Percentiles rank a stretch among this genome's conserved stretches.
These are phyloP conservation scores for Parapsyche elsis DNA, from an alignment of 1,140 invertebrate genomes.

Conservation along the genomic window DNA sequence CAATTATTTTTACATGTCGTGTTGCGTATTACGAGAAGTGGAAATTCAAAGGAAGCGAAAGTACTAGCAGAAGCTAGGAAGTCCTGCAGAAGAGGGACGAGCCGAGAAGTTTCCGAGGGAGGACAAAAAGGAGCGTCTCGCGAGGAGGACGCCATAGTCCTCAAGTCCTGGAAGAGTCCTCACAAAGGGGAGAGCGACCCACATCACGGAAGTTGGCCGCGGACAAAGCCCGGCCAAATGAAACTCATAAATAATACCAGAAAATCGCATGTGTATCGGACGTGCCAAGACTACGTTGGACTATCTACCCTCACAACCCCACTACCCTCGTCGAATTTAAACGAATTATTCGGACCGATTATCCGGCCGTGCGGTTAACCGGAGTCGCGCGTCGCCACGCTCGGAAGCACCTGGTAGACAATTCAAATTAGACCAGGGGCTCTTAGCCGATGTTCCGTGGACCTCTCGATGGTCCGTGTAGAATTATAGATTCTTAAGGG, in stretches of 20 bases:
- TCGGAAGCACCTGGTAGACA: neutral
- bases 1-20: too few species aligned
- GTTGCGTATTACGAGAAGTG: too few species aligned
- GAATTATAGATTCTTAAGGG: too few species aligned
- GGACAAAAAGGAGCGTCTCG: neutral
- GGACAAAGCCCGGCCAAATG: conserved; percentile 33
- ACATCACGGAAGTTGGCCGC: conserved; percentile 38
- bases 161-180: neutral
- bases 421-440: too few species aligned
- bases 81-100: neutral
- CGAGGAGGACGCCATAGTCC: neutral
- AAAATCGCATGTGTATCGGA: conserved; percentile 42
- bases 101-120: neutral
- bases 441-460: too few species aligned
- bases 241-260: conserved; percentile 37
- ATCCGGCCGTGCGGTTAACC: conserved; percentile 9
- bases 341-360: conserved; percentile 13
- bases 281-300: conserved; percentile 16
- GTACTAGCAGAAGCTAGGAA: neutral
- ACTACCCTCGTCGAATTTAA: conserved; percentile 25
- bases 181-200: conserved; percentile 12
- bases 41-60: too few species aligned
- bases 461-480: too few species aligned
- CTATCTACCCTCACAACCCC: neutral
- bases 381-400: neutral